Evolutionary conservation across 2,113 vertebrate genomes (phyloP), one percentile per base, ranked within the genome.

Genomic region (Xyliphius kryptos): DNA sequence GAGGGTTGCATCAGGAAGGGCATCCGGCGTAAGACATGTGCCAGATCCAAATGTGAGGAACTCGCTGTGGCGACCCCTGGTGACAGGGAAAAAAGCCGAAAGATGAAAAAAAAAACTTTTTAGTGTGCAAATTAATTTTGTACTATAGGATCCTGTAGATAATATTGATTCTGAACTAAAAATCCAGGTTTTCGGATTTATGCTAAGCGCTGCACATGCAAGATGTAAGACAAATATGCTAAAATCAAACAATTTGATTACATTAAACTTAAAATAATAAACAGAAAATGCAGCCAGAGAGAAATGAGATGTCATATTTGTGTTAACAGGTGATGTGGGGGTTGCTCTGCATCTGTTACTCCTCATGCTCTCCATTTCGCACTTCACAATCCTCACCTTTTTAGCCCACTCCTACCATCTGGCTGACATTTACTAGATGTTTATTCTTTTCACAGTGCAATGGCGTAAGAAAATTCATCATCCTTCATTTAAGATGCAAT

Each of bases 331-430:
- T 54, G 63, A 74, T 74, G 61, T 47, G 60, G 63, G 63, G 67
- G 68, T 46, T 62, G 64, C 11, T 44, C 36, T 47, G 43, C 65
- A 65, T 70, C 59, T 74, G 63, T 60, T 56, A 67, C n/a, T 46
- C 57, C 41, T 32, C 40, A 53, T 57, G 68, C 19, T 54, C 40
- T 49, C 19, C 5, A 9, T 54, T 66, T 68, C 52, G 49, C 55
- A 48, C 26, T 21, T 67, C 63, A 49, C 20, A 48, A 53, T 20
- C 47, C 32, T 43, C 55, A 59, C 64, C 61, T 64, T 61, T 51
- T 54, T 69, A 52, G 52, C 63, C 69, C 60, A 63, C 68, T 55
- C 44, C 40, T 40, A 51, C 72, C 63, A 70, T 74, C 72, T 70
- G 68, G 50, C 50, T 65, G 55, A 68, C 51, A 70, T 67, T 59